Evolutionary conservation across 2,888 invertebrate species (phyloP), one percentile per base, ranked within the genome.

Genomic region (Troides oblongomaculatus): DNA sequence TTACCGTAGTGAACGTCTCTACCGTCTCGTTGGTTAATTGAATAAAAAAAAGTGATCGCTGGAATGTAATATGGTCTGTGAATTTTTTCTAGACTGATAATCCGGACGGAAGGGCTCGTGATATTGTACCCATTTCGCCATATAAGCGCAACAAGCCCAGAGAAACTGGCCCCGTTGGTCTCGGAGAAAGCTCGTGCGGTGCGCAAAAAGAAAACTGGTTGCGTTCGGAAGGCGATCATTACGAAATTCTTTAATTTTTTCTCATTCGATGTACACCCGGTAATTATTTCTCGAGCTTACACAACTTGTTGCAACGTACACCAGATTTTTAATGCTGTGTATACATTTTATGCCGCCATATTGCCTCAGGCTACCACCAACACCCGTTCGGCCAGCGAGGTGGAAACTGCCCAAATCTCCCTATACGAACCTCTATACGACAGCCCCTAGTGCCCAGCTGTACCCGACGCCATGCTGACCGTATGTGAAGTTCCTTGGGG

Each of bases 211-310:
- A 88, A 86, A 85, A 84, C 84, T 84, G 83, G 88, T 84, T 81
- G 68, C 74, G 83, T 84, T 86, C 84, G 84, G 87, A 85, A 86
- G 85, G 83, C 83, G 84, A 81, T 85, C 86, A 85, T 89, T 89
- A 89, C 85, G 80, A 86, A 86, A 88, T 87, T 86, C 86, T 79
- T 74, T 76, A 78, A 80, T 80, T 83, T 86, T 89, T 89, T 30
- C 50, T 89, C 87, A 80, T 78, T 73, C 64, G 72, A 71, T 77
- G 74, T 75, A 76, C 79, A 85, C 85, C 82, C 74, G 77, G 86
- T 82, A 83, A 80, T 76, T 75, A 83, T 84, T 81, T 83, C 81
- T 79, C 62, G 56, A 65, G 62, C 50, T 62, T 25, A 30, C 36
- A 8, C 2, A 57, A 17, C 53, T n/a, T n/a, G 18, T 53, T 53